Evolutionary conservation across 2,888 invertebrate genomes (phyloP).

Genomic region (Drosophila ezoana): DNA sequence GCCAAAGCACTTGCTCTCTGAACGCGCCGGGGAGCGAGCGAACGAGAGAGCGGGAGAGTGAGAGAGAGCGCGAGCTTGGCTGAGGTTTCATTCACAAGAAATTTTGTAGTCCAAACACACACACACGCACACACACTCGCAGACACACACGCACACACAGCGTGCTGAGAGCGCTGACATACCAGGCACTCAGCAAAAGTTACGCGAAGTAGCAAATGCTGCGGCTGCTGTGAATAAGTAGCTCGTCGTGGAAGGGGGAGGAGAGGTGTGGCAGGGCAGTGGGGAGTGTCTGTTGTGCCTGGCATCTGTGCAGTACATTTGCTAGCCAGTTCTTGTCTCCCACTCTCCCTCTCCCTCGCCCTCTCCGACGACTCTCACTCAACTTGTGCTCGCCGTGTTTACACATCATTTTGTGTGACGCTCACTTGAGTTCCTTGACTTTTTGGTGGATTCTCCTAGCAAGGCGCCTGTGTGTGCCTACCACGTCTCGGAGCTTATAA

Average conservation of each 20-base stretch:
- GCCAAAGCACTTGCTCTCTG: conserved; percentile 36
- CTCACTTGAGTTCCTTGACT: conserved; percentile 79
- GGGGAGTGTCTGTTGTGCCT: background rate
- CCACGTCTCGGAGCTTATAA: background rate
- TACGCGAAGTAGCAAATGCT: conserved; percentile 42
- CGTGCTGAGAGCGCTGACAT: conserved; percentile 45
- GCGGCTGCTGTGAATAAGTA: conserved; percentile 26
- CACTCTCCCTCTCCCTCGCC: conserved; percentile 11
- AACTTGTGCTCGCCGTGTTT: conserved; percentile 46
- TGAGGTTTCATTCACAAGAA: conserved; percentile 66
- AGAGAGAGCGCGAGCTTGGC: conserved; percentile 11
- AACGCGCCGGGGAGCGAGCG: conserved; percentile 9
- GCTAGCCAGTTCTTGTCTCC: conserved; percentile 33
- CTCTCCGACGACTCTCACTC: background rate
- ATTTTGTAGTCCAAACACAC: conserved; percentile 21
- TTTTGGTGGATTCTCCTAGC: conserved; percentile 46
- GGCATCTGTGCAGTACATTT: conserved; percentile 39
- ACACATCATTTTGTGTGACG: conserved; percentile 66
- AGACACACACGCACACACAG: conserved; percentile 43
- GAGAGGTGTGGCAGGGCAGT: background rate
- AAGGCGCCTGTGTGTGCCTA: conserved; percentile 18
- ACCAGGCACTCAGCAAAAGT: conserved; percentile 74
- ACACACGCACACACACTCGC: conserved; percentile 15
- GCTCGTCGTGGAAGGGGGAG: background rate
- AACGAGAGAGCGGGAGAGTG: background rate